phyloP scores from a whole-genome alignment of 2,113 vertebrate genomes.

The Myotis davidii region DNA sequence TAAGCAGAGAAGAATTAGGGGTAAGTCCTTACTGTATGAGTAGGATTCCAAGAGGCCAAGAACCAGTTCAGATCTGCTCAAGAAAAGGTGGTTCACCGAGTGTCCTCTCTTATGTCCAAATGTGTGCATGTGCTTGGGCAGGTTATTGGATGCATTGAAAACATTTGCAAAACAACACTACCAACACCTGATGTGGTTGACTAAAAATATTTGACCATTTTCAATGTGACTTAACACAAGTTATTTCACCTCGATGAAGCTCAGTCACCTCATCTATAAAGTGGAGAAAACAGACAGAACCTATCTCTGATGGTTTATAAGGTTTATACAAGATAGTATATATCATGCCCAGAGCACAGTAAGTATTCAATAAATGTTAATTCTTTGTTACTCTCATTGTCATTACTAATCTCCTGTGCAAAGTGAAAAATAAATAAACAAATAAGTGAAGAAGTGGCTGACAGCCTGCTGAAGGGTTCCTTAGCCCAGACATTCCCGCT shows the following conservation, averaged over 20 bases:
- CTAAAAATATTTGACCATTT: background rate
- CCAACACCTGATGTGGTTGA: background rate
- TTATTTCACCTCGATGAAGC: background rate
- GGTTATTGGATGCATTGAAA: background rate
- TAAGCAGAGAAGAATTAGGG: background rate
- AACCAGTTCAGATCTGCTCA: background rate
- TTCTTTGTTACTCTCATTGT: background rate
- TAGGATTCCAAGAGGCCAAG: background rate
- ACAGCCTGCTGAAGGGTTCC: background rate
- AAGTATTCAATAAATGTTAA: background rate
- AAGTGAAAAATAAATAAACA: background rate
- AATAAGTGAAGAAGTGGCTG: background rate
- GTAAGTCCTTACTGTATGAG: background rate
- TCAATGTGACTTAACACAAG: background rate
- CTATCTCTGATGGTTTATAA: background rate
- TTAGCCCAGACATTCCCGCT: background rate
- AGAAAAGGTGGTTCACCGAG: background rate
- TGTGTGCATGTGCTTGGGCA: background rate
- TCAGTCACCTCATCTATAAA: background rate
- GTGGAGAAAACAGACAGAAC: background rate
- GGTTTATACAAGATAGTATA: background rate
- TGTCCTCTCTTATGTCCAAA: background rate
- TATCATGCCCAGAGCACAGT: background rate
- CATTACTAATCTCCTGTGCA: background rate
- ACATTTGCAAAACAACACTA: background rate